Evolutionary conservation across 1,140 invertebrate genomes (phyloP), one percentile per base, ranked within the genome.

Genomic region (Diabrotica undecimpunctata): DNA sequence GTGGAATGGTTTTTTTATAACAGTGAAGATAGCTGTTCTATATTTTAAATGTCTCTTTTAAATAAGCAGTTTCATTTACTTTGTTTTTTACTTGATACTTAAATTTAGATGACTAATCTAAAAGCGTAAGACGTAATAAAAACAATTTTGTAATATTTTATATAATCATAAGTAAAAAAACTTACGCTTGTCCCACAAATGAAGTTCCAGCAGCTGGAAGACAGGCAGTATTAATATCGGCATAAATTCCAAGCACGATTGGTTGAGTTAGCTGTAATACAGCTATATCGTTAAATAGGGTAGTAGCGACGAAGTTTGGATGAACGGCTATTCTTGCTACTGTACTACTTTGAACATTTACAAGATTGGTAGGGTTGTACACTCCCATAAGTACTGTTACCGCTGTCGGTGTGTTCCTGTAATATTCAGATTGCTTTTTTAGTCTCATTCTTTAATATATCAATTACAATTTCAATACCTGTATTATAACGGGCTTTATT

Each of bases 221-320:
- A 66, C 87, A 88, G 5, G 79, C 82, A 0, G 85, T 81, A 13
- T 83, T 83, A 41, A 89, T 83, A 69, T 85, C 83, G 0, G 82
- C 81, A 72, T 76, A 81, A 13, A 66, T 73, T 7, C 73, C 68
- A 10, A 75, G 53, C 2, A 77, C 67, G 2, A 88, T 78, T 9
- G 82, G 81, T 8, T 83, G 75, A 3, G 79, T 72, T 0, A 88
- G 68, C 39, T 78, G 80, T n/a, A 91, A 68, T 0, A 91, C 69
- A 12, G 88, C 88, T 10, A 91, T 74, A 66, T 91, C 88, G 68
- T 88, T 86, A 6, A 82, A 77, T 2, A 86, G 73, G 61, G 82
- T 86, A 0, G 69, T 61, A 0, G 78, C 62, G 53, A 83, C 81
- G 74, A 84, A 91, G 12, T 79, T 66, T 0, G 83, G 81, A 72